Conservation (phyloP, 2,797 vertebrate genomes). For the Sibirionetta formosa region DNA sequence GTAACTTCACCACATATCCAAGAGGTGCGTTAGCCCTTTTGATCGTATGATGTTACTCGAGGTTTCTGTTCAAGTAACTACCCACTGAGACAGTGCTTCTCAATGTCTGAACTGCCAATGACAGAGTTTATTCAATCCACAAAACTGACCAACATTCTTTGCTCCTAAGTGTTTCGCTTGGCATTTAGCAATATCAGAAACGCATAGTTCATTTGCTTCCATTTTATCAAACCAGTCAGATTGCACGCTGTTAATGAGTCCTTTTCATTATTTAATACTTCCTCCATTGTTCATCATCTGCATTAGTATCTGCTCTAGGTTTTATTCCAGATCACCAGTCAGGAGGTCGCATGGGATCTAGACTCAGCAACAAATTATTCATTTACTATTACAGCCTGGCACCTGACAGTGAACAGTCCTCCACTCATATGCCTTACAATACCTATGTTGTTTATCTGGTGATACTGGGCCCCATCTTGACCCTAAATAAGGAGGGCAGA, state of each 20-base stretch:
- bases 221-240: not conserved
- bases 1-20: not conserved
- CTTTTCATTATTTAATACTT: not conserved
- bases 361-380: not conserved
- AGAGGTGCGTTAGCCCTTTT: not conserved
- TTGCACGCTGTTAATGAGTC: rapidly evolving
- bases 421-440: rapidly evolving
- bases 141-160: not conserved
- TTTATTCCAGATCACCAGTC: not conserved
- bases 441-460: not conserved
- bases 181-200: not conserved
- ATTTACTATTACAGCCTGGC: not conserved
- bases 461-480: not conserved
- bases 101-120: rapidly evolving
- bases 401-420: not conserved
- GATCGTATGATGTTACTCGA: not conserved
- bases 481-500: not conserved
- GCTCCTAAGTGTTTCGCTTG: not conserved
- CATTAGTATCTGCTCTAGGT: not conserved
- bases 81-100: not conserved
- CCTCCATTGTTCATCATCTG: not conserved
- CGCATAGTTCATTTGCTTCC: too few relatives aligned
- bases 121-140: not conserved
- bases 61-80: rapidly evolving
- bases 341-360: not conserved